Conservation (phyloP, 2,888 invertebrate genomes). For the Aquatica leii region DNA sequence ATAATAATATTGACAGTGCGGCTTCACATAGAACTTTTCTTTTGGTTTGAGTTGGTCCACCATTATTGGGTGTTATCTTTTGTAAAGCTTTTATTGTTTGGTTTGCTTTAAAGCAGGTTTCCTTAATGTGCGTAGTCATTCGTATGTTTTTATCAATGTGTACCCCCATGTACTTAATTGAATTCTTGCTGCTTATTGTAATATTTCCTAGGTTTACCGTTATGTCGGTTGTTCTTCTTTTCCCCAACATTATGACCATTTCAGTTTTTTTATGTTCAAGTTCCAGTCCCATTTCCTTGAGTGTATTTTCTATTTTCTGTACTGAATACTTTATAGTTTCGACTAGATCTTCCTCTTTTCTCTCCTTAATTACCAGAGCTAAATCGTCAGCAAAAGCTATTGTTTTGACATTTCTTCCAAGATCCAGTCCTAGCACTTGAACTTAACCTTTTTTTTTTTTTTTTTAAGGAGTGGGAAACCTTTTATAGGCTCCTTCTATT, state of each 20-base stretch:
- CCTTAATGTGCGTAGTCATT: slow-evolving; percentile 10
- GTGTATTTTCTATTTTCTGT: not conserved
- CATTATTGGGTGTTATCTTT: too few relatives aligned
- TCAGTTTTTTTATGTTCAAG: slow-evolving; percentile 30
- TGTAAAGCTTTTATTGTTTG: too few relatives aligned
- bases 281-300: slow-evolving; percentile 12
- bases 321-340: too few relatives aligned
- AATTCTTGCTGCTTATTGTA: not conserved
- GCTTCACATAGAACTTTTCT: slow-evolving; percentile 7
- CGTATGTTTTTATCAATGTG: not conserved
- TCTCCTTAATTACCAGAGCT: too few relatives aligned
- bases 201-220: not conserved
- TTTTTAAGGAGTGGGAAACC: too few relatives aligned
- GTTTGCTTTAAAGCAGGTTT: slow-evolving; percentile 1
- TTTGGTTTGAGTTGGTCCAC: slow-evolving; percentile 10
- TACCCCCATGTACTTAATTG: slow-evolving; percentile 15
- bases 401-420: too few relatives aligned
- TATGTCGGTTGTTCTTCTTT: slow-evolving; percentile 16
- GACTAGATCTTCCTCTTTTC: too few relatives aligned
- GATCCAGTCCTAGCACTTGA: too few relatives aligned
- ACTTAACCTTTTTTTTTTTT: too few relatives aligned
- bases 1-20: slow-evolving; percentile 18
- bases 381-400: too few relatives aligned
- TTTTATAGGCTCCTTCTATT: too few relatives aligned
- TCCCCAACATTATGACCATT: slow-evolving; percentile 21